phyloP scores from a whole-genome alignment of 2,888 invertebrate species.

The Mechanitis mazaeus region DNA sequence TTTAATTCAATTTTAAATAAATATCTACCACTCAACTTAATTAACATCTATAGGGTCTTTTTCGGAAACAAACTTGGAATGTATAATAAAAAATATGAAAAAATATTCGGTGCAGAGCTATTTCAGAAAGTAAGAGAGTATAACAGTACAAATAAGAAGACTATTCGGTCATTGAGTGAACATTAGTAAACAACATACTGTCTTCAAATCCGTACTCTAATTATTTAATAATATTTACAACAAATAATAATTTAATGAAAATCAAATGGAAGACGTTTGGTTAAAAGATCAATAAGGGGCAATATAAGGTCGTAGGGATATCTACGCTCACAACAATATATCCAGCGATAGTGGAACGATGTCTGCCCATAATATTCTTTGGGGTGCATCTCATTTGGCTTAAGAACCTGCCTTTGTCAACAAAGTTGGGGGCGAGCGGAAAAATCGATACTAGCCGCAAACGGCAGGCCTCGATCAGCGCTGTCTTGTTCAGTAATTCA shows the following conservation, averaged over 20 bases:
- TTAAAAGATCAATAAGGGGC: constrained; percentile 38
- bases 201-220: neutral
- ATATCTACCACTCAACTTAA: no score
- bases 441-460: constrained; percentile 73
- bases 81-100: no score
- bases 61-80: no score
- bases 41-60: no score
- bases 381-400: constrained; percentile 77
- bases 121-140: no score
- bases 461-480: constrained; percentile 58
- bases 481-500: constrained; percentile 56
- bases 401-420: constrained; percentile 77
- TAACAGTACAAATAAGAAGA: no score
- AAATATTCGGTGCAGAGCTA: no score
- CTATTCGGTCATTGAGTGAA: no score
- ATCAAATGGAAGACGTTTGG: constrained; percentile 26
- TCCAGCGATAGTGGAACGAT: constrained; percentile 56
- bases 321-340: constrained; percentile 32
- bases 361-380: constrained; percentile 77
- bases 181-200: neutral
- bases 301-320: constrained; percentile 34
- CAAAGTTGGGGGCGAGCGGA: constrained; percentile 69
- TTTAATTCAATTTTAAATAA: no score
- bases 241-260: constrained; percentile 22
- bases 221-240: neutral